phyloP scores from a whole-genome alignment of 2,113 vertebrate genomes.

The Platichthys flesus region DNA sequence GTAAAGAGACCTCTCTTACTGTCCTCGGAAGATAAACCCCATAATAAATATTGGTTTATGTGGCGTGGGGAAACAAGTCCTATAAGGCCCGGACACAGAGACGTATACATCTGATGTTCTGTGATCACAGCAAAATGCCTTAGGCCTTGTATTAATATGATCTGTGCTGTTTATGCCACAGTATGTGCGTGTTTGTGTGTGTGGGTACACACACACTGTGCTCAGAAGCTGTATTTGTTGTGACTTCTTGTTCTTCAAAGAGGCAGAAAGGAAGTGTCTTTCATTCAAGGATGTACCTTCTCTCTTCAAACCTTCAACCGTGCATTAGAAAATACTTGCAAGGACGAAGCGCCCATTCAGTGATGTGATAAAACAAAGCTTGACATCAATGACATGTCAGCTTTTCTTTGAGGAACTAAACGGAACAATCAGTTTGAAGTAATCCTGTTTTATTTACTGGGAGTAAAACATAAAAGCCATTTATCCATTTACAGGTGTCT shows the following conservation, averaged over 20 bases:
- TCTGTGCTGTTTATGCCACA: neutral
- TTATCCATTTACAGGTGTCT: neutral
- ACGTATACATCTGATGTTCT: too few relatives aligned
- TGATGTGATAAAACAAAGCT: constrained; percentile 9
- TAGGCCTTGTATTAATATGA: neutral
- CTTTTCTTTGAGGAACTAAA: constrained; percentile 1
- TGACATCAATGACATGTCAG: neutral
- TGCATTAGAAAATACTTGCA: constrained; percentile 5
- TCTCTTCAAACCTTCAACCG: neutral
- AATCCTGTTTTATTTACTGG: neutral
- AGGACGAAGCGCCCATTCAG: neutral
- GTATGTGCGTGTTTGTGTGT: neutral
- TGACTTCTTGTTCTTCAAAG: neutral
- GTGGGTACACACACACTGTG: neutral
- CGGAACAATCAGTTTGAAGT: constrained; percentile 3
- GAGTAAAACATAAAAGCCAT: neutral
- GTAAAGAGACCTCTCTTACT: neutral
- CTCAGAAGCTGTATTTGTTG: constrained; percentile 15
- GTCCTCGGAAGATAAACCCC: neutral
- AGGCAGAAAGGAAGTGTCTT: neutral
- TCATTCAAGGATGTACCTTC: constrained; percentile 4
- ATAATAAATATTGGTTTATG: neutral
- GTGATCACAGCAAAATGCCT: too few relatives aligned
- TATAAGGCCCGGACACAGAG: neutral
- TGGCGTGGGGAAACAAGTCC: neutral